phyloP scores from a whole-genome alignment of 2,888 invertebrate genomes.

The Magallana nippona region DNA sequence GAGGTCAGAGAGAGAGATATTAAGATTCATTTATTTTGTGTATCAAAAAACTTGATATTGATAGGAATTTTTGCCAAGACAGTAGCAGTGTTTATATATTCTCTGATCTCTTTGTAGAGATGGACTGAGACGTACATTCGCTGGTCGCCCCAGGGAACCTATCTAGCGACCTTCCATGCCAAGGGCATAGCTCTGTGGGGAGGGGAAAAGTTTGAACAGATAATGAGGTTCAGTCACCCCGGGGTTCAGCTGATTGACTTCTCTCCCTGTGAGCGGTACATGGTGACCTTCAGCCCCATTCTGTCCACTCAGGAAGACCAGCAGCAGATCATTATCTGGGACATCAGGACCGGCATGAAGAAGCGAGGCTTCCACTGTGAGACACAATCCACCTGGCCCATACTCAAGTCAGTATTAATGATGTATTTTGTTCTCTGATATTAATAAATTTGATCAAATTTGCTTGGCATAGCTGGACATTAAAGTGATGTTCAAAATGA shows the following conservation, averaged over 20 bases:
- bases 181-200: slow-evolving; percentile 98
- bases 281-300: slow-evolving; percentile 95
- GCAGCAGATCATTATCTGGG: slow-evolving; percentile 95
- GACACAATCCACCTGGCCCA: slow-evolving; percentile 90
- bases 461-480: too few relatives aligned
- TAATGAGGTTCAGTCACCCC: slow-evolving; percentile 91
- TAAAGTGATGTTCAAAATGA: not conserved
- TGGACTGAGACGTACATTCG: slow-evolving; percentile 98
- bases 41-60: too few relatives aligned
- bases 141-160: slow-evolving; percentile 99
- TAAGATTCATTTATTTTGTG: too few relatives aligned
- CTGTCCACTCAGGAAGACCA: slow-evolving; percentile 85
- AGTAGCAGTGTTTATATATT: not conserved
- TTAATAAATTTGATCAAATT: not conserved
- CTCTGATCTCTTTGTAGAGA: slow-evolving; percentile 82
- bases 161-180: slow-evolving; percentile 96
- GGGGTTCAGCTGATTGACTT: slow-evolving; percentile 97
- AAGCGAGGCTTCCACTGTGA: slow-evolving; percentile 90
- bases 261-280: slow-evolving; percentile 95
- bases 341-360: slow-evolving; percentile 95
- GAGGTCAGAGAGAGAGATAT: too few relatives aligned
- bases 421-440: slow-evolving; percentile 86
- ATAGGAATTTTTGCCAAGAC: too few relatives aligned
- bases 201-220: slow-evolving; percentile 94
- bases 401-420: slow-evolving; percentile 86